Percentiles rank a stretch among this genome's conserved stretches.
phyloP scores from a whole-genome alignment of 2,113 vertebrate genomes.

The Gymnocephalus cernua region DNA sequence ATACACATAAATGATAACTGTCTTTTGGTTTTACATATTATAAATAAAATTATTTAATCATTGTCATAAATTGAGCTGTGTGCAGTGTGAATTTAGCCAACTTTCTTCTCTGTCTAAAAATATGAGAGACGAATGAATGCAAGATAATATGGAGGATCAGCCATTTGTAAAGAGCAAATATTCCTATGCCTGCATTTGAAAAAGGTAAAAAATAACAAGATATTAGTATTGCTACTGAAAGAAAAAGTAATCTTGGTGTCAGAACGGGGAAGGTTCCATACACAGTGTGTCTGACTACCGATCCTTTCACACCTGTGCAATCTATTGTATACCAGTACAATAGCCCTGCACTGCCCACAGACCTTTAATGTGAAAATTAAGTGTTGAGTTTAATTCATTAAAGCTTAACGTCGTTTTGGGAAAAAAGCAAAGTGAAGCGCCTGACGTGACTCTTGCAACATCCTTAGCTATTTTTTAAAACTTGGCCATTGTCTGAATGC shows the following conservation, averaged over 20 bases:
- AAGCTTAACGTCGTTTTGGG: background rate
- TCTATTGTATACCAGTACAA: background rate
- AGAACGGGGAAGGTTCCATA: background rate
- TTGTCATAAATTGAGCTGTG: background rate
- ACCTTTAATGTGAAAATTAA: background rate
- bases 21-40: background rate
- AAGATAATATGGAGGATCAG: background rate
- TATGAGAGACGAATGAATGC: background rate
- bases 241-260: background rate
- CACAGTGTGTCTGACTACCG: background rate
- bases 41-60: background rate
- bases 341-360: background rate
- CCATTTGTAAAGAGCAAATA: background rate
- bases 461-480: background rate
- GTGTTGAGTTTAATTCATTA: background rate
- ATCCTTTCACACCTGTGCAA: background rate
- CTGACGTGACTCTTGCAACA: background rate
- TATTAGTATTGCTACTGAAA: background rate
- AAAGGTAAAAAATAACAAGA: background rate
- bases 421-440: background rate
- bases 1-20: background rate
- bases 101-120: background rate
- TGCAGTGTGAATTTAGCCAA: background rate
- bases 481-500: background rate
- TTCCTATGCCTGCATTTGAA: conserved; percentile 7